Evolutionary conservation across 2,113 vertebrate species (phyloP), one percentile per base, ranked within the genome.

Genomic region (Saccopteryx leptura): DNA sequence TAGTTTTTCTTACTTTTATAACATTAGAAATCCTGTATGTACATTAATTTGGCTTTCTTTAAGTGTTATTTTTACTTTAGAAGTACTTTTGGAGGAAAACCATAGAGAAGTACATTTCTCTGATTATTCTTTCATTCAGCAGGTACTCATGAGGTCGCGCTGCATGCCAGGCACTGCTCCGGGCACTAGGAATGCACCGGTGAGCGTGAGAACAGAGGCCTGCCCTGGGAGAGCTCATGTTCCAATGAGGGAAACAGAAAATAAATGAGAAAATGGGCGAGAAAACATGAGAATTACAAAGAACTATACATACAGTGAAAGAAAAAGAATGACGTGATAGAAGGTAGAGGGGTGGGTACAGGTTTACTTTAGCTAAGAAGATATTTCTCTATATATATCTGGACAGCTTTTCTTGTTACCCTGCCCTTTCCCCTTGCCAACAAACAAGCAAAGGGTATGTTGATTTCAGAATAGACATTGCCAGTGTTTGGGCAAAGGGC

Each of bases 41-140:
- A 71, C 2, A 33, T 65, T 54, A 52, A 46, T 19, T 89, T 72
- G 86, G n/a, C 63, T 93, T 97, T 92, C 58, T 75, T 93, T 66
- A 39, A 76, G 50, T 46, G n/a, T 81, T 46, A 61, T 63, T 79
- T 39, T 82, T 65, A 56, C 68, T 85, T 79, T 80, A 90, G 26
- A 50, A 56, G 60, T 69, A 60, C 54, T 72, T 83, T 75, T 68
- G 85, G 68, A 83, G 61, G 75, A 76, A 78, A 74, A 52, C 24
- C 71, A 79, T 21, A 65, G 21, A 90, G 31, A 66, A 82, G 69
- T 50, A 54, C 10, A 66, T 56, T 78, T 81, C n/a, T 61, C 72
- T 68, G 24, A 23, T 28, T 63, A 33, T 13, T 65, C 33, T 61
- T 79, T 79, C 71, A 21, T 74, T 83, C 5, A 28, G 0, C 2